Evolutionary conservation across 2,797 vertebrate genomes (phyloP).

Genomic region (Sebastolobus alascanus): DNA sequence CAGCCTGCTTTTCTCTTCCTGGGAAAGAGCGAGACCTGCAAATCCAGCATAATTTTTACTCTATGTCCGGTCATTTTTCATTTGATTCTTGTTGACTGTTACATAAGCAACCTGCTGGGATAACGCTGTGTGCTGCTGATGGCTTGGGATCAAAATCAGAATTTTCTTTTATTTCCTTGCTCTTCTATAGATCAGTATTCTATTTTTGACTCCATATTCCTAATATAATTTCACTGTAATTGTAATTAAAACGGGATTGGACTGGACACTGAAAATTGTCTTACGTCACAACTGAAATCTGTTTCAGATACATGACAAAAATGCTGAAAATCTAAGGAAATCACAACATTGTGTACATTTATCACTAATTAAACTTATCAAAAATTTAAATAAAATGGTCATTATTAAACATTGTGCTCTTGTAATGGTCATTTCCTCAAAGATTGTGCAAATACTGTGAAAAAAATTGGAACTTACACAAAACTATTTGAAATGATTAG

Average conservation of each 20-base stretch:
- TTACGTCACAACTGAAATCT: not conserved
- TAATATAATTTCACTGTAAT: not conserved
- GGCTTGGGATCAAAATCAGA: not conserved
- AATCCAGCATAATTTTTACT: slow-evolving; percentile 14
- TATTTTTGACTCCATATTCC: not conserved
- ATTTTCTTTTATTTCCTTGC: not conserved
- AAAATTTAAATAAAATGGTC: too few relatives aligned
- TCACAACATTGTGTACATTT: too few relatives aligned
- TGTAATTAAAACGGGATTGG: not conserved
- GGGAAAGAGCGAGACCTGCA: slow-evolving; percentile 44
- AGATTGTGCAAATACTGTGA: not conserved
- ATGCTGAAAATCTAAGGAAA: not conserved
- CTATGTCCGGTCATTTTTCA: slow-evolving; percentile 40
- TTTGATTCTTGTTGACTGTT: slow-evolving; percentile 44
- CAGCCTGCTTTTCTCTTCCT: slow-evolving; percentile 51
- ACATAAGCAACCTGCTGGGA: slow-evolving; percentile 12
- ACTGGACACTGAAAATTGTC: not conserved
- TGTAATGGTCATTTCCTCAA: too few relatives aligned
- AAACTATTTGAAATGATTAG: not conserved
- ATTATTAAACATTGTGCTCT: too few relatives aligned
- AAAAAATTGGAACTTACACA: not conserved
- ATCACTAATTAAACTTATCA: too few relatives aligned
- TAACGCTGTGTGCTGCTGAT: not conserved
- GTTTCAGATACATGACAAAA: not conserved
- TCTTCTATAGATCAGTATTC: not conserved